A percentile compares a stretch with the other conserved stretches of the same genome.
These are phyloP conservation scores for Rhodophaea formosa DNA, from an alignment of 2,888 invertebrate species.

Conservation along the genomic window DNA sequence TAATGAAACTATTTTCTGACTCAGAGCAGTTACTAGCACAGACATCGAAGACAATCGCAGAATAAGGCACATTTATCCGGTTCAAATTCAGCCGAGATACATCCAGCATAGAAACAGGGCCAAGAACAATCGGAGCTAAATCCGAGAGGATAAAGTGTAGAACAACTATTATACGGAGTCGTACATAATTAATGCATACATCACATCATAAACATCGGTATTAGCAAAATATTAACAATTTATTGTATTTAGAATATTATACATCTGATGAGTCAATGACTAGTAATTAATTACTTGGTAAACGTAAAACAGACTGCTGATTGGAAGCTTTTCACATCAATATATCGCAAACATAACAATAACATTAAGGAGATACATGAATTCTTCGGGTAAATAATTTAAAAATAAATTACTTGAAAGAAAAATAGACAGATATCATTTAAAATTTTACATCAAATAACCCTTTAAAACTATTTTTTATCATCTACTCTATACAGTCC, in stretches of 20 bases:
- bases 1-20: conserved; percentile 2
- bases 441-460: no score
- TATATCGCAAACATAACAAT: not conserved
- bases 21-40: not conserved
- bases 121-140: conserved; percentile 14
- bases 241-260: conserved; percentile 8
- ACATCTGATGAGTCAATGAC: conserved; percentile 15
- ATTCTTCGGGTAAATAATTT: not conserved
- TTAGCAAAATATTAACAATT: conserved; percentile 18
- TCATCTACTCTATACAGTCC: no score
- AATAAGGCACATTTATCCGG: conserved; percentile 19
- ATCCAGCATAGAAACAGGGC: conserved; percentile 6
- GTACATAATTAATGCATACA: not conserved
- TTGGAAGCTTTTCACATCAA: not conserved
- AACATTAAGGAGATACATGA: not conserved
- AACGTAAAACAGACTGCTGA: not conserved
- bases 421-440: no score
- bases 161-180: not conserved
- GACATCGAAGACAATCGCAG: conserved; percentile 11
- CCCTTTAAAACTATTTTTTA: no score
- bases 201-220: conserved; percentile 4
- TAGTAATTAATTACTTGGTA: conserved; percentile 12
- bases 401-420: no score
- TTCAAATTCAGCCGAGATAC: conserved; percentile 19
- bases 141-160: conserved; percentile 15